Percentiles rank a stretch among this genome's conserved stretches.
Conservation (phyloP, 2,888 invertebrate genomes). For the Noctua fimbriata region DNA sequence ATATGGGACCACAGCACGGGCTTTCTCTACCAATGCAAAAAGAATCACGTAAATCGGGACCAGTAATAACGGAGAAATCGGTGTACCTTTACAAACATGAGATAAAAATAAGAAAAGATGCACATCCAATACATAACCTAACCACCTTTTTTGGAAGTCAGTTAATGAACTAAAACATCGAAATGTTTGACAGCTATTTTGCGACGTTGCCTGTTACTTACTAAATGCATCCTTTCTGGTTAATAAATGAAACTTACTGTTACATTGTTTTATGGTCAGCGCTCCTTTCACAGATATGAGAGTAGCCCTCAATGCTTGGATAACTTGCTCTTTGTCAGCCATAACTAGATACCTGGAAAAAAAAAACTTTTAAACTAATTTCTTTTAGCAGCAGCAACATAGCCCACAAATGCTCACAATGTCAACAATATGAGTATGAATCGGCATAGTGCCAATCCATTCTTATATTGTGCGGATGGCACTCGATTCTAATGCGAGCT, state of each 20-base stretch:
- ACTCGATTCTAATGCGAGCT: not conserved
- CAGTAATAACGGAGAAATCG: no score
- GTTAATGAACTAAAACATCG: not conserved
- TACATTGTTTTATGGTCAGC: conserved; percentile 86
- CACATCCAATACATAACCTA: no score
- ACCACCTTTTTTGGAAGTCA: no score
- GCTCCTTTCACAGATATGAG: conserved; percentile 89
- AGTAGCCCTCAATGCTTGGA: conserved; percentile 86
- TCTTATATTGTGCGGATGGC: not conserved
- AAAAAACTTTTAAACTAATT: not conserved
- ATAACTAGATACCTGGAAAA: conserved; percentile 65
- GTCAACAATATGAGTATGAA: not conserved
- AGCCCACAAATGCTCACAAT: not conserved
- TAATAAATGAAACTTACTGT: conserved; percentile 83
- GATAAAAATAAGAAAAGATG: no score
- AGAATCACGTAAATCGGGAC: no score
- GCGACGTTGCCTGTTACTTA: not conserved
- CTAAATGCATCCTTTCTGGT: not conserved
- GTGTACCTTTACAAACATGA: no score
- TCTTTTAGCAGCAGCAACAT: not conserved
- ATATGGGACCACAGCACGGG: no score
- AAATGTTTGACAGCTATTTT: not conserved
- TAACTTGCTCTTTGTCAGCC: conserved; percentile 88
- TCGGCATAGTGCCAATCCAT: not conserved
- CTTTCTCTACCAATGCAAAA: no score